Conservation (phyloP, 2,888 invertebrate species). For the Operophtera brumata region DNA sequence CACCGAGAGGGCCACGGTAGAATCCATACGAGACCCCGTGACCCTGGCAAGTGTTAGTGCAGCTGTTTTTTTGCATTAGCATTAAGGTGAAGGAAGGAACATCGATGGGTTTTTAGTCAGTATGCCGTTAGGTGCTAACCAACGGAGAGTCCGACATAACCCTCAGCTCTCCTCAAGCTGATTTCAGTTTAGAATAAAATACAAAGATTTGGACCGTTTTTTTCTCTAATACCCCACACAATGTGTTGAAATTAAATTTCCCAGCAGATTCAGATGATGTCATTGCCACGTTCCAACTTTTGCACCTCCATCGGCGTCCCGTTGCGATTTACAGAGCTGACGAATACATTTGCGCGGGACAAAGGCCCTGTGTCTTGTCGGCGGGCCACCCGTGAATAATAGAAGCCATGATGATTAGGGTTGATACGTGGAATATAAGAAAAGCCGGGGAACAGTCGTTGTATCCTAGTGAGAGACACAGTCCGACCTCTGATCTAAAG, state of each 20-base stretch:
- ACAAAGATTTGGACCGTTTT: not conserved
- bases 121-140: too few species aligned
- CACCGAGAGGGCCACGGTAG: too few species aligned
- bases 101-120: too few species aligned
- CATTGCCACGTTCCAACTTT: constrained; percentile 15
- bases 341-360: constrained; percentile 60
- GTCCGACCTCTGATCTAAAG: too few species aligned
- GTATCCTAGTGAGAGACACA: too few species aligned
- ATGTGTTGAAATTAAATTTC: not conserved
- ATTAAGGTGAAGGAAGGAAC: too few species aligned
- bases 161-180: too few species aligned
- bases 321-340: constrained; percentile 55
- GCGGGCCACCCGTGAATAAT: constrained; percentile 70
- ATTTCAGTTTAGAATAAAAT: not conserved
- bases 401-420: constrained; percentile 28
- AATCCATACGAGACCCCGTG: too few species aligned
- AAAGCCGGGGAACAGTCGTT: not conserved
- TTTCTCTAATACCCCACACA: not conserved
- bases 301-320: constrained; percentile 37
- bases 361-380: constrained; percentile 46
- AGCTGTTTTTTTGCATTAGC: too few species aligned
- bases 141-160: too few species aligned
- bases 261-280: constrained; percentile 19
- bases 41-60: too few species aligned
- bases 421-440: not conserved